Base-by-base conservation (phyloP, 2,888 invertebrate genomes). In the Amiota communis region DNA sequence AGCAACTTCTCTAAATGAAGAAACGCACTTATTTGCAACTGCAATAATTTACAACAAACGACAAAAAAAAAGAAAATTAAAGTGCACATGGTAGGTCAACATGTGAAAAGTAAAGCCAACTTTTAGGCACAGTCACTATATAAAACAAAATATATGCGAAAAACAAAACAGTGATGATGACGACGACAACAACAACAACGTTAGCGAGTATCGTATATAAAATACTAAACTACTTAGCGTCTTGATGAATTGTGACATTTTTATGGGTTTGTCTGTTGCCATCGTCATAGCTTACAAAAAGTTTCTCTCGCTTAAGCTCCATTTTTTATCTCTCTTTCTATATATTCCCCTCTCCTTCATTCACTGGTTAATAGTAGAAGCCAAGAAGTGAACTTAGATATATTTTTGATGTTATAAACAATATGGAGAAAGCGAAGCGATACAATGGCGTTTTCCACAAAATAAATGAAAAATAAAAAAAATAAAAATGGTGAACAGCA, bases 181-280 rank as follows among this genome's bases (percentile, higher is more conserved):
- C 72, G 76, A 72, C 72, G 76, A 49, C 72, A 76, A 72, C 73
- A 76, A 70, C 72, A 61, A 49, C 72, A 76, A 72, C 73, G 76
- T 72, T 80, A 36, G 36, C 36, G 36, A 36, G 36, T 36, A 6
- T 36, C 36, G 8, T 36, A 6, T 36, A 80, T 81, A 83, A 81
- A 81, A 81, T 83, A 81, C 80, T 83, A 83, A 83, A 83, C 81
- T 81, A 83, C 81, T 81, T 81, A 83, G 79, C 75, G 72, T 74
- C 74, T 79, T 82, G 81, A 82, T 82, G 81, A 81, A 86, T 86
- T 86, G 86, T 82, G 84, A 86, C 86, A 85, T 76, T 85, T 85
- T 85, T 85, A 85, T 85, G 86, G 86, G 85, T 78, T 82, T 84
- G 84, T 82, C 84, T 85, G 36, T 36, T 6, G 36, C 3, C 23